Evolutionary conservation across 2,113 vertebrate genomes (phyloP), one percentile per base, ranked within the genome.

Genomic region (Solenodon paradoxus): DNA sequence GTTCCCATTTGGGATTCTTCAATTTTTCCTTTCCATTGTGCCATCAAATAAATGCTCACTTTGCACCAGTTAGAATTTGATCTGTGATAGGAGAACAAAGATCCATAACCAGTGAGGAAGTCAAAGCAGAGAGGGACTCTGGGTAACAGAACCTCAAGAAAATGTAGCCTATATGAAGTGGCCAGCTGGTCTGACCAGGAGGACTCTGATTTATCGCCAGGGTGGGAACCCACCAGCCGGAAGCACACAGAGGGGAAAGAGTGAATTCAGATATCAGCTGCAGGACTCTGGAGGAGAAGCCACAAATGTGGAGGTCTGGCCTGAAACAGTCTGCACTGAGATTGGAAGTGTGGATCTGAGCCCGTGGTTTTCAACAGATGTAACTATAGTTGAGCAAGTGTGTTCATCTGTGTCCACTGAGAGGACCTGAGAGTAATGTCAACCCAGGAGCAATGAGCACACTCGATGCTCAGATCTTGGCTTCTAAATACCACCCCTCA

Each of bases 331-430:
- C 2, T 45, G 9, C 26, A 26, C 17, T n/a, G 38, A 51, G 47
- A 28, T 19, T 4, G 7, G 45, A 68, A 13, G 22, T 12, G 7
- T 9, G 16, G 47, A 32, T 40, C 38, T 57, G 42, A 51, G 13
- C 0, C 28, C 24, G 1, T 2, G 32, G 19, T 45, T 85, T 63
- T 71, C 45, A 38, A 9, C 2, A 74, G 40, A 13, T 1, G 2
- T 9, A 35, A 49, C 66, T 26, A 1, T 0, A 47, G 42, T 5
- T 66, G 24, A 10, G 35, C 1, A n/a, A n/a, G 0, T 1, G 13
- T 9, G 9, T 35, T 16, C 40, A 40, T 16, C 7, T 10, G 63
- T 53, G n/a, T 59, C 35, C 38, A 6, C n/a, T 8, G 9, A 30
- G 32, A n/a, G 79, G 15, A 26, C 19, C 28, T n/a, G n/a, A n/a